phyloP scores from a whole-genome alignment of 2,797 vertebrate genomes.

The Lindbergichthys nudifrons region DNA sequence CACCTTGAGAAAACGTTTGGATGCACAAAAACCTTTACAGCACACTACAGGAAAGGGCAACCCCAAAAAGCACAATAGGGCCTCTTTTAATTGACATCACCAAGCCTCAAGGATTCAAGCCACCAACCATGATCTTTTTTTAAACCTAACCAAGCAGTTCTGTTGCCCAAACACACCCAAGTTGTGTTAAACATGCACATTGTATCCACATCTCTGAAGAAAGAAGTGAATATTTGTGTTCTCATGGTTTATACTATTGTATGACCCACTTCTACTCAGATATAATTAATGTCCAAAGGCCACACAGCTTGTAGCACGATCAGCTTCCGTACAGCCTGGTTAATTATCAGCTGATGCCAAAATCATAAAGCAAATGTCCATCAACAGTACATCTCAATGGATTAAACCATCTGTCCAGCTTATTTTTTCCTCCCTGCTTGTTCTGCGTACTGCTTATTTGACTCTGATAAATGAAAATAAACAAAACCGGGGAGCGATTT shows the following conservation, averaged over 20 bases:
- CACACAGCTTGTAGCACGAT: neutral
- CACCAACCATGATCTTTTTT: too few species aligned
- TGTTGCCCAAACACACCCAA: too few species aligned
- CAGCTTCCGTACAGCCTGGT: neutral
- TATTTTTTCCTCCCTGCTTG: conserved; percentile 12
- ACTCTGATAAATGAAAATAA: conserved; percentile 46
- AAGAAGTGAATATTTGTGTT: neutral
- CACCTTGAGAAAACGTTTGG: too few species aligned
- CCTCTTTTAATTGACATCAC: too few species aligned
- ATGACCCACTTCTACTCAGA: neutral
- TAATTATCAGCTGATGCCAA: neutral
- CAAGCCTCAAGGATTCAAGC: too few species aligned
- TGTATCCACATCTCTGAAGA: neutral
- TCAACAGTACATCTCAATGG: neutral
- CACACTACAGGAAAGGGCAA: too few species aligned
- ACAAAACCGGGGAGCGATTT: conserved; percentile 41
- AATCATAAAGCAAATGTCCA: neutral
- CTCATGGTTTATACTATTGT: neutral
- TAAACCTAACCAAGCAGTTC: too few species aligned
- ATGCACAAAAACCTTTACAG: too few species aligned
- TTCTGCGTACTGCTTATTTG: conserved; percentile 38
- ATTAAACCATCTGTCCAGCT: conserved; percentile 1
- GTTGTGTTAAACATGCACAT: too few species aligned
- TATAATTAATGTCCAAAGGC: neutral
- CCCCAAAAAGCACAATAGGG: too few species aligned